Base-by-base conservation (phyloP, 2,797 vertebrate genomes). In the Orientallactaga sibirica region DNA sequence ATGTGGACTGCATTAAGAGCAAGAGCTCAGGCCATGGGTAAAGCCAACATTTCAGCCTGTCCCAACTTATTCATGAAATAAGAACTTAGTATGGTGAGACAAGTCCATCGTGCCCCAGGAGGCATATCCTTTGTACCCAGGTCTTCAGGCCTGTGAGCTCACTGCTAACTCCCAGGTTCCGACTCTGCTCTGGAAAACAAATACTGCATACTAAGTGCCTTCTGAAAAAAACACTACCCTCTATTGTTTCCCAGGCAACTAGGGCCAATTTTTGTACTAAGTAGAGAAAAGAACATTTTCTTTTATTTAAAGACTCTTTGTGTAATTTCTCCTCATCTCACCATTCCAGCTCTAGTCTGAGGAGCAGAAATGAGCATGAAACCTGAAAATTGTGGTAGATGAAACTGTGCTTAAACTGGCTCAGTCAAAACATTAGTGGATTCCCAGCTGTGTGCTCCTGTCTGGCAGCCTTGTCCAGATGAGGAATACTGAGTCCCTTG, bases 51-150 rank as follows among this genome's bases (percentile, higher is more conserved):
- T 37, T 68, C 58, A 8, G 64, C 16, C 52, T 33, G 4, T 64
- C 66, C 76, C 27, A 12, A 16, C 14, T 24, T 0, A 24, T 12
- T 55, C 70, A 41, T 9, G 1, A 37, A 43, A 20, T 7, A 5
- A 4, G 2, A 67, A 11, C 29, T 37, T 7, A 37, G 7, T 16
- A 8, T 12, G 0, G 19, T 3, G 16, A 70, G 74, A 55, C 27
- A 41, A 37, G 20, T 77, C 55, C 2, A 11, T 1, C 12, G n/a
- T 3, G 0, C 1, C 1, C 5, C 11, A 12, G 11, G 27, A 58
- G 33, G 2, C 16, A 41, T 4, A 10, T 29, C 14, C 3, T 43
- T 14, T 2, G 7, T 10, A 29, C 5, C 11, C 4, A 43, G 3
- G 20, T 10, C 70, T 19, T 6, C 43, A 27, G n/a, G 33, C 7